Conservation (phyloP, 1,140 invertebrate genomes). For the Nebria ingens region DNA sequence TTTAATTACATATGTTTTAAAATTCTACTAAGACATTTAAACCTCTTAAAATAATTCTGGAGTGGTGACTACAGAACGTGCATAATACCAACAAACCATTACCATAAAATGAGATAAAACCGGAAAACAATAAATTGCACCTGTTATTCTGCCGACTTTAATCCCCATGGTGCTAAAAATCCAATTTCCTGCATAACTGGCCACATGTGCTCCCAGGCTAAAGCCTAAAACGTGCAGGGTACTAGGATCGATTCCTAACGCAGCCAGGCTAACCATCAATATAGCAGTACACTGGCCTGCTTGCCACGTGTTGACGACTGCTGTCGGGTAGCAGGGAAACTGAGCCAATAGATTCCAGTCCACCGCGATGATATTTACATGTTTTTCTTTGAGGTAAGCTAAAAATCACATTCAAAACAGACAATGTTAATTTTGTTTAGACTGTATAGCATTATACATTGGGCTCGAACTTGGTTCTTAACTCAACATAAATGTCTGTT, state of each 20-base stretch:
- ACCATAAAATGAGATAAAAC: no score
- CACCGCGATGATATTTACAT: conserved; percentile 37
- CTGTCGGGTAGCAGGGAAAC: conserved; percentile 39
- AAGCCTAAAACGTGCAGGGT: conserved; percentile 51
- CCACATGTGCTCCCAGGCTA: conserved; percentile 52
- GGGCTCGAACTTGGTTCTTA: no score
- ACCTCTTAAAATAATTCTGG: no score
- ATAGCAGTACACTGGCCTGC: conserved; percentile 38
- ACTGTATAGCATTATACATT: no score
- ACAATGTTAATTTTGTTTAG: no score
- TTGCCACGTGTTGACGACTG: conserved; percentile 38
- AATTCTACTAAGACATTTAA: no score
- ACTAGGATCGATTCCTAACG: conserved; percentile 25
- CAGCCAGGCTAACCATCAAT: conserved; percentile 29
- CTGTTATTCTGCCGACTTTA: conserved; percentile 46
- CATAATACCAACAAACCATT: no score
- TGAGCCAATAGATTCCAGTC: conserved; percentile 39
- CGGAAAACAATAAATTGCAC: conserved; percentile 24
- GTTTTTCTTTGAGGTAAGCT: conserved; percentile 31
- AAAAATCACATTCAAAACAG: no score
- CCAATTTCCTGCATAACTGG: conserved; percentile 44
- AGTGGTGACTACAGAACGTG: no score
- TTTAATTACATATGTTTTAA: no score
- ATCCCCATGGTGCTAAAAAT: conserved; percentile 21
- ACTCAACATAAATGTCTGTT: no score